Conservation (phyloP, 2,797 vertebrate species). For the Pelochelys cantorii region DNA sequence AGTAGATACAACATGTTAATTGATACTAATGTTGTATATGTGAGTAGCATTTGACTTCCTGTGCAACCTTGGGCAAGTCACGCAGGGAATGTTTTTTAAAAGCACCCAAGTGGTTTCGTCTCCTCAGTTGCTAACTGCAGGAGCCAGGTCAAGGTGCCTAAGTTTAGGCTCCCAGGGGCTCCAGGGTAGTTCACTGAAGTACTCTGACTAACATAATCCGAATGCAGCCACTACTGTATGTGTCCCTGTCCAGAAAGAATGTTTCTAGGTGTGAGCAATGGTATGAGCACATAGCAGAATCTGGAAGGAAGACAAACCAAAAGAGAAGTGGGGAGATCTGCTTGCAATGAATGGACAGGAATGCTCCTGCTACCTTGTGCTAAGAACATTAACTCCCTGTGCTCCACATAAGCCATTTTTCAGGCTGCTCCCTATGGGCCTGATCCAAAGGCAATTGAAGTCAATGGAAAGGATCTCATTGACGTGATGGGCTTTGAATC, state of each 20-base stretch:
- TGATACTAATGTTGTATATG: too few species aligned
- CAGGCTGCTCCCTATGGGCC: neutral
- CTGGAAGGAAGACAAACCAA: neutral
- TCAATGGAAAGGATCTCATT: neutral
- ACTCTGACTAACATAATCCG: neutral
- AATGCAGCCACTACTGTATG: neutral
- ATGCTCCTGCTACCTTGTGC: neutral
- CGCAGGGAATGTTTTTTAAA: too few species aligned
- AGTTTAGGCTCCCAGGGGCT: neutral
- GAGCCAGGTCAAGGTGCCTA: neutral
- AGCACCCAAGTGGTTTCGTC: too few species aligned
- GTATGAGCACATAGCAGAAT: neutral
- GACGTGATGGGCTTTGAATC: conserved; percentile 23
- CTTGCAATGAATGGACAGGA: neutral
- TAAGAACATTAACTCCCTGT: neutral
- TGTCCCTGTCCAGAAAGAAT: neutral
- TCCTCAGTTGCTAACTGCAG: neutral
- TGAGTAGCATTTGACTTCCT: too few species aligned
- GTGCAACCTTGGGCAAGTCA: too few species aligned
- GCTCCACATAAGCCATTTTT: neutral
- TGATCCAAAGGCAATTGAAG: neutral
- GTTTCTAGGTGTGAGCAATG: neutral
- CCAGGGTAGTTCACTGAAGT: neutral
- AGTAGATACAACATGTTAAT: too few species aligned
- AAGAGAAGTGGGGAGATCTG: neutral